Percentiles rank a stretch among this genome's conserved stretches.
Evolutionary conservation across 2,113 vertebrate species (phyloP).

Genomic region (Carassius gibelio): DNA sequence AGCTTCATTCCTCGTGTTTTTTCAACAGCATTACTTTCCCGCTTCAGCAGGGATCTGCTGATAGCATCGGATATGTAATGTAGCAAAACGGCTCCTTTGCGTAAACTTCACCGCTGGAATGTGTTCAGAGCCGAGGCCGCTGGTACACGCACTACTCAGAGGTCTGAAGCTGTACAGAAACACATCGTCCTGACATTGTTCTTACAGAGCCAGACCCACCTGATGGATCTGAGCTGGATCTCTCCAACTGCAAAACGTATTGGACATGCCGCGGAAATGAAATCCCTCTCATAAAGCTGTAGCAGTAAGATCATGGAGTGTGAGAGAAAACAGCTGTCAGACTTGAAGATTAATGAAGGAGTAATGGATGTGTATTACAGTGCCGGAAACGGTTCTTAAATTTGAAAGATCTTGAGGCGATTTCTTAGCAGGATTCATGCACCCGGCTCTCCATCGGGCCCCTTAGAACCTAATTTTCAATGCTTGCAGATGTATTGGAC

Average conservation of each 20-base stretch:
- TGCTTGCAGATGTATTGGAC: not conserved
- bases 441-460: not conserved
- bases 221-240: constrained; percentile 29
- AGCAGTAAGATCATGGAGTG: not conserved
- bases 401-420: not conserved
- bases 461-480: constrained; percentile 8
- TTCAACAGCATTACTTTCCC: not conserved
- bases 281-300: constrained; percentile 20
- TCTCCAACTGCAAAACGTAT: not conserved
- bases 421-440: not conserved
- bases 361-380: constrained; percentile 24
- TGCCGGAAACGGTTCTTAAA: constrained; percentile 2
- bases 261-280: constrained; percentile 26
- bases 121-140: not conserved
- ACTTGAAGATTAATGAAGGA: constrained; percentile 17
- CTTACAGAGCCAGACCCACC: not conserved
- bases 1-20: constrained; percentile 16
- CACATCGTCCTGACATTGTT: not conserved
- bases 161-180: constrained; percentile 25
- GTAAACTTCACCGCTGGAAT: constrained; percentile 29
- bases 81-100: constrained; percentile 29
- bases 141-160: not conserved
- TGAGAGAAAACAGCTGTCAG: constrained; percentile 24
- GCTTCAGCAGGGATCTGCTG: constrained; percentile 7
- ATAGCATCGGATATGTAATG: constrained; percentile 35